These are phyloP conservation scores for Zaprionus gabonicus DNA, from an alignment of 1,140 invertebrate genomes.

Conservation along the genomic window DNA sequence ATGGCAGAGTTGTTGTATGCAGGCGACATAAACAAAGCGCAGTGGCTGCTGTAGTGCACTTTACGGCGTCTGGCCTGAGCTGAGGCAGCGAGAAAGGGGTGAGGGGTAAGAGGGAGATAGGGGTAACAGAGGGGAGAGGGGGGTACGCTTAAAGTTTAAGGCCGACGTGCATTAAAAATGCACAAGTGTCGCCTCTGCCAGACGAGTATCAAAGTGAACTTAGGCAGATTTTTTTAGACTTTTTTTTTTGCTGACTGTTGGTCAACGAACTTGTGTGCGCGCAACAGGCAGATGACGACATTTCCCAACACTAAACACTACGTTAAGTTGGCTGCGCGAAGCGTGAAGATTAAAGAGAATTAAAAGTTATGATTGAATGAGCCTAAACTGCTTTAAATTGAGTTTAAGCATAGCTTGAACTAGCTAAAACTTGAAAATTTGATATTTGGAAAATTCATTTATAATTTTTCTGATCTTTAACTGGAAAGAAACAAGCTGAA, in stretches of 20 bases:
- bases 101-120: neutral
- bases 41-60: constrained; percentile 65
- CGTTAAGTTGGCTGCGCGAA: constrained; percentile 13
- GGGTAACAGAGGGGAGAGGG: neutral
- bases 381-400: neutral
- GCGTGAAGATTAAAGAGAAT: neutral
- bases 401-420: neutral
- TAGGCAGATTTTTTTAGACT: constrained; percentile 31
- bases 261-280: constrained; percentile 63
- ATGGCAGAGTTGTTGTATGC: constrained; percentile 30
- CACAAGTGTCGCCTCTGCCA: constrained; percentile 57
- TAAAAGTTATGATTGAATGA: neutral
- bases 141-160: constrained; percentile 59
- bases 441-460: neutral
- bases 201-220: constrained; percentile 71
- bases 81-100: neutral
- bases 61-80: constrained; percentile 38
- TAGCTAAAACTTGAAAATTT: neutral
- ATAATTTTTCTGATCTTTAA: neutral
- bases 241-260: constrained; percentile 19
- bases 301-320: constrained; percentile 4
- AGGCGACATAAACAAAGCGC: constrained; percentile 49
- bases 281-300: constrained; percentile 31
- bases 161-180: constrained; percentile 75
- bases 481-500: neutral